Evolutionary conservation across 2,888 invertebrate genomes (phyloP), one percentile per base, ranked within the genome.

Genomic region (Priocnemis perturbator): DNA sequence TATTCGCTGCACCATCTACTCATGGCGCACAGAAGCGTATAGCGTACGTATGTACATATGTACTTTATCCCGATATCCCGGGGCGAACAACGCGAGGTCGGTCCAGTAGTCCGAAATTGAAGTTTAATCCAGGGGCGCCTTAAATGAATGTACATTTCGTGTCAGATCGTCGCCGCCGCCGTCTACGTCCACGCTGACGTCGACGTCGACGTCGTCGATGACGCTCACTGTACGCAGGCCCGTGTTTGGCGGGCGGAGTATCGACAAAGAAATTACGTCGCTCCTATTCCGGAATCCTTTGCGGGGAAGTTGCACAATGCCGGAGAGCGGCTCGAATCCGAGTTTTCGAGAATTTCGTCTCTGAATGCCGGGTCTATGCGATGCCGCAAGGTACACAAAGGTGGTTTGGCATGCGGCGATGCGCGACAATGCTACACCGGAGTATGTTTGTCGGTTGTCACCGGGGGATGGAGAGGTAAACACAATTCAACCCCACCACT

Each of bases 361-460:
- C 61, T 52, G 63, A 67, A 70, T 76, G 66, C 37, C 71, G 60
- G 65, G 63, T 69, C 47, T 56, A 58, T 53, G 64, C 70, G 47
- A 70, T 66, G 19, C 68, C 67, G 58, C 67, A 68, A 69, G 63
- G 57, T 70, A 77, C 71, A 79, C 71, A 76, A 68, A 77, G 70
- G 67, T 48, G 75, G 76, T 81, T 77, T 79, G 74, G 73, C 73
- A 76, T 84, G 81, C 73, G 79, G 75, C 74, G 77, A 76, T 78
- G 79, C 76, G 79, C 74, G 76, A 83, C 81, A 81, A 82, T 83
- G 74, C 75, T 79, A 81, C 79, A 76, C 74, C 74, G 76, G 76
- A 77, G 76, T 76, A 76, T 83, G 81, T 84, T 85, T 85, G 81
- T 75, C 77, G 76, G 81, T 83, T 82, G 79, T 82, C 81, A 81